Conservation (phyloP, 2,888 invertebrate species). For the Mesoligia furuncula region DNA sequence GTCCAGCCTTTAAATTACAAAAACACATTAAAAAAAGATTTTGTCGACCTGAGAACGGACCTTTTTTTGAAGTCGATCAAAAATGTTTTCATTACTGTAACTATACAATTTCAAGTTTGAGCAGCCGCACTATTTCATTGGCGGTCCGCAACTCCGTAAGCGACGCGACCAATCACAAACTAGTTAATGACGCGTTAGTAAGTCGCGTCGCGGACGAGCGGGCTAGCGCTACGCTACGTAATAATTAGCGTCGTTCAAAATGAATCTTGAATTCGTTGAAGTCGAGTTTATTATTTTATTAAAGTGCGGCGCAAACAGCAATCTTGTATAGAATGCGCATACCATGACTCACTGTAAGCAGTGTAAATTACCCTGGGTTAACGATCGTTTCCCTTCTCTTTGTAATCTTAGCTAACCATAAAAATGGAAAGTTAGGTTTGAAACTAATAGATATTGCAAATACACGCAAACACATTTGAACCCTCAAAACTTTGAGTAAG, state of each 20-base stretch:
- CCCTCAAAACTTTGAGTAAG: background rate
- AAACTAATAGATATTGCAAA: background rate
- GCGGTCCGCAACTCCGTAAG: background rate
- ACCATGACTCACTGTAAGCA: background rate
- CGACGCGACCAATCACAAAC: background rate
- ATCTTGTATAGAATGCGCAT: background rate
- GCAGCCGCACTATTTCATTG: background rate
- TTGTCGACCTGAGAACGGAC: no score
- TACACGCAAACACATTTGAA: background rate
- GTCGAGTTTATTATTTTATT: constrained; percentile 1
- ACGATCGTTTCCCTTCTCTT: background rate
- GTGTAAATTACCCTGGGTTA: background rate
- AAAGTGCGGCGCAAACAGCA: background rate
- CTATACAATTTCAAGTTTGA: background rate
- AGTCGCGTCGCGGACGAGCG: background rate
- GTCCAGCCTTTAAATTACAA: no score
- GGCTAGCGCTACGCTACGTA: background rate
- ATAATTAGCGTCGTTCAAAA: no score
- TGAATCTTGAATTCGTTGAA: background rate
- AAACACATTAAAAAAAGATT: no score
- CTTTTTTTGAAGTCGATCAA: no score
- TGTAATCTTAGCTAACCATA: constrained; percentile 2
- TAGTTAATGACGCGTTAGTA: background rate
- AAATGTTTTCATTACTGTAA: background rate
- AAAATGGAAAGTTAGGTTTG: background rate